Conservation (phyloP, 2,113 vertebrate species). For the Engystomops pustulosus region DNA sequence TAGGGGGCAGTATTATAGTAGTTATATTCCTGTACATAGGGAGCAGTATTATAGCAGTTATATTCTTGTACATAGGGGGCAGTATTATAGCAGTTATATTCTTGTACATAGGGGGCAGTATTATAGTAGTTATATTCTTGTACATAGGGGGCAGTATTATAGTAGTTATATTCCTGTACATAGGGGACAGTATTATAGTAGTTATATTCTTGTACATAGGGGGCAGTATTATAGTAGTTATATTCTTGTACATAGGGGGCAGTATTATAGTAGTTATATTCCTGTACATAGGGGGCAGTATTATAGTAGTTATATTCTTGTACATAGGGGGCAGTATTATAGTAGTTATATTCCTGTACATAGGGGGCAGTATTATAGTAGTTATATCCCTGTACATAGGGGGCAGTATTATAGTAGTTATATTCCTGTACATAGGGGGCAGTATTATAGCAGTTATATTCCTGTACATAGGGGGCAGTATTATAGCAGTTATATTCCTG, state of each 20-base stretch:
- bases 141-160: background rate
- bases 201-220: background rate
- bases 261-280: slow-evolving; percentile 11
- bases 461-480: too few species aligned
- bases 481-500: too few species aligned
- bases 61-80: too few species aligned
- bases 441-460: too few species aligned
- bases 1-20: too few species aligned
- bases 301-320: background rate
- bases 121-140: slow-evolving; percentile 6
- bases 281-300: background rate
- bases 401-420: background rate
- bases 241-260: background rate
- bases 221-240: background rate
- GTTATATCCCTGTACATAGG: background rate
- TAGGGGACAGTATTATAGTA: background rate
- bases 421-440: background rate
- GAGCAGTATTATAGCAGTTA: too few species aligned
- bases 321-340: background rate
- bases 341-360: background rate
- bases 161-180: background rate
- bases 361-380: background rate
- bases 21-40: too few species aligned
- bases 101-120: background rate
- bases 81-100: too few species aligned